Base-by-base conservation (phyloP, 2,888 invertebrate genomes). In the Xanthorhoe designata region DNA sequence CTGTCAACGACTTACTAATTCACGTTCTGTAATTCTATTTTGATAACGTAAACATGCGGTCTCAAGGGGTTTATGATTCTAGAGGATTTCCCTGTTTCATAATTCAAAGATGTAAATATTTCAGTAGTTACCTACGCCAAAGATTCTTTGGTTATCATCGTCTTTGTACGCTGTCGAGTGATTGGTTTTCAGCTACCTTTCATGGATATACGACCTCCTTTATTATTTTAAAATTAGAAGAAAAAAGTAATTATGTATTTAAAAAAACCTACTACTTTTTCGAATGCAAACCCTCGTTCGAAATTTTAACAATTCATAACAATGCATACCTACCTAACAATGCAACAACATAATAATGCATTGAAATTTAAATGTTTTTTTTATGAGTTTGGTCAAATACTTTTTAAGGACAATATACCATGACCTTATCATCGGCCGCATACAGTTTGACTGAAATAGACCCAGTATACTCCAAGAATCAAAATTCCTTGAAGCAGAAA, bases 1-100 rank as follows among this genome's bases (percentile, higher is more conserved):
- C 66, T 66, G 58, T 62, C 58, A 64, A 58, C 58, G 58, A 64
- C 53, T 59, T 58, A 58, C 56, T 52, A 63, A 54, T 64, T 64
- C 53, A 24, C 32, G 56, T 51, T 50, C 38, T 51, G 51, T 51
- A 18, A 24, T 51, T 24, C 51, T 42, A 42, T 42, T 42, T 42
- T 42, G 38, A 42, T 32, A 32, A 32, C 32, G 13, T 42, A 42
- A 42, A 13, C 38, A 13, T 42, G 38, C 32, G 38, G 38, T 13
- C 38, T 42, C 38, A 42, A 42, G 38, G 13, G 38, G 38, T 13
- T 42, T 13, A 42, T 42, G 38, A 42, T 42, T 42, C 1, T 42
- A 42, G 38, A 42, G 38, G 13, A 42, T 42, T 42, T 13, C 38
- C 35, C 10, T 35, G n/a, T 9, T 42, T 13, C 38, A 42, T 38